Evolutionary conservation across 2,797 vertebrate genomes (phyloP).

Genomic region (Tenualosa thibaudeaui): DNA sequence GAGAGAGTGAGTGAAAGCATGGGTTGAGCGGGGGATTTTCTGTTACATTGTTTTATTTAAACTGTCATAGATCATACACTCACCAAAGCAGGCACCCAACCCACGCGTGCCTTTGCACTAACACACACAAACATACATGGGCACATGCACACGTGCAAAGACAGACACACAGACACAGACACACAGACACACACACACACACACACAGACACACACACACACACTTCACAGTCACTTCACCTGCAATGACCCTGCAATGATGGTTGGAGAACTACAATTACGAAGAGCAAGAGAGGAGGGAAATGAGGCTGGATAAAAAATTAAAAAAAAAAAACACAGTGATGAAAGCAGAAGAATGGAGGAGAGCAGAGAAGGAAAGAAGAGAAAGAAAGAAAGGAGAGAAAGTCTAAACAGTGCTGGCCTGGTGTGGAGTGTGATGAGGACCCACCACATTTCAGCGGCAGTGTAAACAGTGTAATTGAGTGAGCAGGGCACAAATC

Average conservation of each 20-base stretch:
- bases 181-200: not conserved
- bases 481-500: not conserved
- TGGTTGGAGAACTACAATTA: conserved; percentile 1
- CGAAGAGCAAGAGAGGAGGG: not conserved
- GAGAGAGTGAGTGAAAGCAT: not conserved
- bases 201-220: not conserved
- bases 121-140: too few species aligned
- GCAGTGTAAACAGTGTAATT: not conserved
- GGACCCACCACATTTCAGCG: not conserved
- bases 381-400: not conserved
- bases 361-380: not conserved
- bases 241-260: conserved; percentile 21
- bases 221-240: not conserved
- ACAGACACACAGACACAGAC: too few species aligned
- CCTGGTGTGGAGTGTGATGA: not conserved
- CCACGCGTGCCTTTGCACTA: too few species aligned
- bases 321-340: not conserved
- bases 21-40: not conserved
- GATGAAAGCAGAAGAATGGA: not conserved
- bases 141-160: too few species aligned
- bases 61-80: not conserved
- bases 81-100: not conserved
- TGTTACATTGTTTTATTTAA: not conserved
- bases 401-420: not conserved
- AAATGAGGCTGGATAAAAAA: not conserved